Evolutionary conservation across 2,113 vertebrate species (phyloP).

Genomic region (Protobothrops flavoviridis): DNA sequence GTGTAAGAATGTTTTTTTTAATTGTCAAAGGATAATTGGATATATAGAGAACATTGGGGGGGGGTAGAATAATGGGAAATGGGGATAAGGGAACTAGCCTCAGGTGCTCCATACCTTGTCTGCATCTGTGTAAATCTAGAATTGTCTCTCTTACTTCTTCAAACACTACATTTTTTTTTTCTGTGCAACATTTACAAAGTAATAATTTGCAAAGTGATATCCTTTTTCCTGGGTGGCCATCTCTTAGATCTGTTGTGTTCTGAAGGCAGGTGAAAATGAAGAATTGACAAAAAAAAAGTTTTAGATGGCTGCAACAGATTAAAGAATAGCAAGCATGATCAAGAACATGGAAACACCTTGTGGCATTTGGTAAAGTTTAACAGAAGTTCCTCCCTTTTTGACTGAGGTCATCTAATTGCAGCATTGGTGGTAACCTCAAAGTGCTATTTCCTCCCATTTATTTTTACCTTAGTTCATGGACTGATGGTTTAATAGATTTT

Average conservation of each 20-base stretch:
- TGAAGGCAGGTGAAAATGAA: slow-evolving; percentile 12
- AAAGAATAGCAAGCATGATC: slow-evolving; percentile 17
- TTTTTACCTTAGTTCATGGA: slow-evolving; percentile 19
- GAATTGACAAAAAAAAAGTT: neutral
- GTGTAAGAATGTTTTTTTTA: neutral
- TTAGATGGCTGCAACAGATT: neutral
- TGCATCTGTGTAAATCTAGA: neutral
- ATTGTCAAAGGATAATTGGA: neutral
- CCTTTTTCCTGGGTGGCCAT: neutral
- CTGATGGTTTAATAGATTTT: slow-evolving; percentile 28
- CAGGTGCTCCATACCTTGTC: neutral
- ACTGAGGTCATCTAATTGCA: slow-evolving; percentile 33
- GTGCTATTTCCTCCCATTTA: slow-evolving; percentile 23
- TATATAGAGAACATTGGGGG: neutral
- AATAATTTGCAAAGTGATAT: slow-evolving; percentile 11
- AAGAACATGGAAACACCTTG: slow-evolving; percentile 21
- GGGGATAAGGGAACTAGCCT: neutral
- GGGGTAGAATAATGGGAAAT: neutral
- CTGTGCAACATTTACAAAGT: neutral
- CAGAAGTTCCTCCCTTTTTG: slow-evolving; percentile 16
- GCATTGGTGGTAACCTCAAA: slow-evolving; percentile 32
- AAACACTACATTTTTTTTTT: neutral
- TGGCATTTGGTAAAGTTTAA: slow-evolving; percentile 17
- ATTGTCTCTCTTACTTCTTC: neutral
- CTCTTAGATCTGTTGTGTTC: slow-evolving; percentile 8